Evolutionary conservation across 2,888 invertebrate species (phyloP), one percentile per base, ranked within the genome.

Genomic region (Drosophila mimica): DNA sequence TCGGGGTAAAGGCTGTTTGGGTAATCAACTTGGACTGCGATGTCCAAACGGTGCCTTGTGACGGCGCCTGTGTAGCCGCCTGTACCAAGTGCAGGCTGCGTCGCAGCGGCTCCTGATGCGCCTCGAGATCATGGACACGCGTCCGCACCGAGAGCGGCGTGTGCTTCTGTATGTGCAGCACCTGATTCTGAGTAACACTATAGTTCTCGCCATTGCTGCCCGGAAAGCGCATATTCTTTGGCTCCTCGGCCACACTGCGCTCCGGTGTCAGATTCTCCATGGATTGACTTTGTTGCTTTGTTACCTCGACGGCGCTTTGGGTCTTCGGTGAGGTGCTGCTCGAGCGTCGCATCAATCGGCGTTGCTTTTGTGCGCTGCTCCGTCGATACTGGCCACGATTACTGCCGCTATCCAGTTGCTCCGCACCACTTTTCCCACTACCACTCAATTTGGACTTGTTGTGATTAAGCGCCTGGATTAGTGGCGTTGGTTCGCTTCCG

Each of bases 171-270:
- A 98, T 94, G 87, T 97, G 96, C 75, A 97, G 95, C 88, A 97
- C 97, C 94, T 97, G 97, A 93, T 98, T 98, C 86, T 97, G 98
- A 53, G 98, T 97, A 34, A 98, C 97, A 92, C 97, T 97, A 93
- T 98, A 98, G 81, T 96, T 96, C 86, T 96, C 95, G 43, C 97
- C 98, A 92, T 96, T 96, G 87, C 96, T 96, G 92, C 96, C 97
- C 2, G 97, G 97, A 95, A 97, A 96, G 77, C 97, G 94, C 92
- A 97, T 96, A 92, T 97, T 96, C 53, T 96, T 94, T n/a, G 96
- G 95, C 74, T 94, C 94, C 74, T 94, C 94, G 56, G 91, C 91
- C 40, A 92, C 86, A 73, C 91, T 91, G 11, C 91, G 88, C 58
- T 92, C 92, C 0, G 92, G 92, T 33, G 92, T 92, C 28, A 93